These are phyloP conservation scores for Phalloptychus januarius DNA, from an alignment of 2,797 vertebrate species.

Conservation along the genomic window DNA sequence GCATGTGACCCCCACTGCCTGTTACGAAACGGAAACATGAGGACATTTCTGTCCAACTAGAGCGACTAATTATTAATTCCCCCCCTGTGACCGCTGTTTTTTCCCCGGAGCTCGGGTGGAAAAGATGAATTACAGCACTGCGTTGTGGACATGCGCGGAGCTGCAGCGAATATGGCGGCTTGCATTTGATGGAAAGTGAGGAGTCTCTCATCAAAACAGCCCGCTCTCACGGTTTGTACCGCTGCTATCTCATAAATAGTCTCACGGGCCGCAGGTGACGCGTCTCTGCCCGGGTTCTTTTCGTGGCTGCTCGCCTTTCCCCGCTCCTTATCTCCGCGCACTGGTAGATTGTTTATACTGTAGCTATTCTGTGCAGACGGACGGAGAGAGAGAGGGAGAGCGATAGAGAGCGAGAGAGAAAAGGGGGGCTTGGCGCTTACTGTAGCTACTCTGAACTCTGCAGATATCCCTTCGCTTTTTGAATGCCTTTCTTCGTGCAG, in stretches of 20 bases:
- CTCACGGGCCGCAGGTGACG: not conserved
- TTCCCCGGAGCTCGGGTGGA: slow-evolving; percentile 32
- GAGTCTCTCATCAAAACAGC: slow-evolving; percentile 64
- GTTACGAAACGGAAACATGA: slow-evolving; percentile 38
- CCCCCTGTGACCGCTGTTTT: not conserved
- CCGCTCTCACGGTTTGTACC: slow-evolving; percentile 68
- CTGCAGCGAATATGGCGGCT: slow-evolving; percentile 82
- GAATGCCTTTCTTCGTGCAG: slow-evolving; percentile 27
- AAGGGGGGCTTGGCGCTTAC: slow-evolving; percentile 35
- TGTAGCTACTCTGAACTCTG: slow-evolving; percentile 43
- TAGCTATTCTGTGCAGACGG: slow-evolving; percentile 34
- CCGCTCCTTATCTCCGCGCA: not conserved
- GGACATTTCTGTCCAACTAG: slow-evolving; percentile 9
- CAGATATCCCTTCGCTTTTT: slow-evolving; percentile 40
- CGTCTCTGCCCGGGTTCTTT: slow-evolving; percentile 24
- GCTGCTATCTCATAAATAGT: slow-evolving; percentile 37
- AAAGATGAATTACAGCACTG: slow-evolving; percentile 69
- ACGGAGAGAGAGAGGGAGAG: not conserved
- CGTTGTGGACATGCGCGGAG: slow-evolving; percentile 80
- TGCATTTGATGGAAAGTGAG: slow-evolving; percentile 77
- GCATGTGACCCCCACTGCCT: slow-evolving; percentile 18
- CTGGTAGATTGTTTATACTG: slow-evolving; percentile 53
- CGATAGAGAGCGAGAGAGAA: not conserved
- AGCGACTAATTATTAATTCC: slow-evolving; percentile 34
- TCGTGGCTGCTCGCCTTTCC: not conserved